Evolutionary conservation across 2,797 vertebrate species (phyloP).

Genomic region (Oryzias sinensis): DNA sequence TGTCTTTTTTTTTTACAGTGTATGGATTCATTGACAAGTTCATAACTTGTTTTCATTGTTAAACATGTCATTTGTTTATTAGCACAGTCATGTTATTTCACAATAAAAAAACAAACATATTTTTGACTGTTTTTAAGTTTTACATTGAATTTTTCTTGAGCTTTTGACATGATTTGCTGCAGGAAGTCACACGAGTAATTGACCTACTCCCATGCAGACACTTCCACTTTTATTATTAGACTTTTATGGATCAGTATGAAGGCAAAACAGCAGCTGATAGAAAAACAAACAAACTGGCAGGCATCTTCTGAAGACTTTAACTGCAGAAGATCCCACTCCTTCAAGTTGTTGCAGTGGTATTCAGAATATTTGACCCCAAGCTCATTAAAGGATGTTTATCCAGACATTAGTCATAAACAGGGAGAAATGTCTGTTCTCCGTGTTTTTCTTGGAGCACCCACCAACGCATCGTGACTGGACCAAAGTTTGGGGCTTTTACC

Average conservation of each 20-base stretch:
- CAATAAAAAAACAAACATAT: background rate
- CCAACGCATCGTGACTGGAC: background rate
- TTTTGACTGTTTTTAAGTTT: constrained; percentile 1
- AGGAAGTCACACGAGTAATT: background rate
- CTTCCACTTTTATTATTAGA: background rate
- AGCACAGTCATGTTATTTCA: background rate
- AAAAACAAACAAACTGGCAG: no score
- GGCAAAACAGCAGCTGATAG: no score
- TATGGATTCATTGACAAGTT: background rate
- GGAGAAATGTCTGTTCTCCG: background rate
- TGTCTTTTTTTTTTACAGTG: no score
- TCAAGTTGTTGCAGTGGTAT: constrained; percentile 2
- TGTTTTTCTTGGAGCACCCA: background rate
- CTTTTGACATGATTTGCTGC: background rate
- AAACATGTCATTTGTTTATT: background rate
- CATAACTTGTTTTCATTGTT: background rate
- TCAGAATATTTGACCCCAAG: constrained; percentile 11
- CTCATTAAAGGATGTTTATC: constrained; percentile 2
- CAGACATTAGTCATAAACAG: constrained; percentile 7
- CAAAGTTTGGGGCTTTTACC: constrained; percentile 71
- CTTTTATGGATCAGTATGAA: background rate
- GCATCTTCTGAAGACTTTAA: constrained; percentile 1
- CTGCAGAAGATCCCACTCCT: background rate
- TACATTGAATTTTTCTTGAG: no score
- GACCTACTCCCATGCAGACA: background rate